Conservation (phyloP, 2,888 invertebrate species). For the Phasia obesa region DNA sequence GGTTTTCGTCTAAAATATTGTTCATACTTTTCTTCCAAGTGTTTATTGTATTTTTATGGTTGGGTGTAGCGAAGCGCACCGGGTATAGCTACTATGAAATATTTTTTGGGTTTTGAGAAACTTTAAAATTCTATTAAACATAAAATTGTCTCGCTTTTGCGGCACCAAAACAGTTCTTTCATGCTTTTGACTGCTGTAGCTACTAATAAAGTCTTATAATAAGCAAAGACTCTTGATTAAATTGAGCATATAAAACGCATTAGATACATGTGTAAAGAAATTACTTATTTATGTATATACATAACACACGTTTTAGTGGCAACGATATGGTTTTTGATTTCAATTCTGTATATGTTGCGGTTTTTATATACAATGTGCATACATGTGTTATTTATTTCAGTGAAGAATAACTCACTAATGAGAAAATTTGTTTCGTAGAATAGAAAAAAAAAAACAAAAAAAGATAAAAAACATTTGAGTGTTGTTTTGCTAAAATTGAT, state of each 20-base stretch:
- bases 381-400: neutral
- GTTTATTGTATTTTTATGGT: no score
- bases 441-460: neutral
- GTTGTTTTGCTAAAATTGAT: constrained; percentile 24
- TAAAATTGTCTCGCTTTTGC: neutral
- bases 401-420: neutral
- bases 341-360: neutral
- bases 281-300: constrained; percentile 1
- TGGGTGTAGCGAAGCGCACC: no score
- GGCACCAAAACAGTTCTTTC: constrained; percentile 10
- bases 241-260: constrained; percentile 53
- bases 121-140: no score
- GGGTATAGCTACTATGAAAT: no score
- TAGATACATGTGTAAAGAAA: no score
- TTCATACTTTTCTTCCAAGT: no score
- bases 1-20: no score
- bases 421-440: constrained; percentile 12
- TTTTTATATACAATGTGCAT: neutral
- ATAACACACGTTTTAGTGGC: neutral
- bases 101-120: no score
- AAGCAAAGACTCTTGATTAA: constrained; percentile 44
- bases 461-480: neutral
- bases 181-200: constrained; percentile 23
- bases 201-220: constrained; percentile 54
- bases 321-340: neutral